These are phyloP conservation scores for Drosophila histrio DNA, from an alignment of 2,888 invertebrate genomes.

Conservation along the genomic window DNA sequence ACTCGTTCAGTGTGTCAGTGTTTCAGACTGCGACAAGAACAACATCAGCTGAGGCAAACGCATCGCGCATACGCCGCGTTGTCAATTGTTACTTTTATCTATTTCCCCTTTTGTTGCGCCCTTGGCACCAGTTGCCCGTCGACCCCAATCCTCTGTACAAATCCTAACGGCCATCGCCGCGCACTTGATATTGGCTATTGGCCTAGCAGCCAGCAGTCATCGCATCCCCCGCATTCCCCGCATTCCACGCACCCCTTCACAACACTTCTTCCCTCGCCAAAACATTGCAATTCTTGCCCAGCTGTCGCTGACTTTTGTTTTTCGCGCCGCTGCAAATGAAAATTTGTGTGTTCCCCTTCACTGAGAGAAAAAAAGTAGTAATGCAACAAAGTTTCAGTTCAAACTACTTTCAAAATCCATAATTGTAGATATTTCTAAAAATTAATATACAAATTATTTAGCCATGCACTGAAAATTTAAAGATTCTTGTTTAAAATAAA, in stretches of 20 bases:
- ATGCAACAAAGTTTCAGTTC: too few species aligned
- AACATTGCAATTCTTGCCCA: background rate
- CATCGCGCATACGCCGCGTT: slow-evolving; percentile 75
- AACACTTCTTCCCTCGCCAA: background rate
- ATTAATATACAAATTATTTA: too few species aligned
- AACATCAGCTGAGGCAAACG: slow-evolving; percentile 57
- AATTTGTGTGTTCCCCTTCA: slow-evolving; percentile 48
- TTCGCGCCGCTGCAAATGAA: slow-evolving; percentile 42
- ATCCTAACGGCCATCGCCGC: slow-evolving; percentile 55
- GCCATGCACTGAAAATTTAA: too few species aligned
- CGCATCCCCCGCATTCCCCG: background rate
- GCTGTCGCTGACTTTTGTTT: slow-evolving; percentile 24
- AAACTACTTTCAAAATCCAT: too few species aligned
- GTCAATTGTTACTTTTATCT: slow-evolving; percentile 60
- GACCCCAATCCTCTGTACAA: slow-evolving; percentile 48
- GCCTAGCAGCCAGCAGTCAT: slow-evolving; percentile 46
- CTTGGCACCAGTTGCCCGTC: slow-evolving; percentile 67
- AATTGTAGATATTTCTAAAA: too few species aligned
- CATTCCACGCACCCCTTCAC: background rate
- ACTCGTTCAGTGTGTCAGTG: slow-evolving; percentile 79
- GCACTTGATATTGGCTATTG: slow-evolving; percentile 76
- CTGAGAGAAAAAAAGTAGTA: background rate
- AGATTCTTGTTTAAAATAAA: too few species aligned
- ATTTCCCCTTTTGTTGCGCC: slow-evolving; percentile 32
- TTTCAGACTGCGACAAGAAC: slow-evolving; percentile 52